These are phyloP conservation scores for Silurus glanis DNA, from an alignment of 2,113 vertebrate species.

Conservation along the genomic window DNA sequence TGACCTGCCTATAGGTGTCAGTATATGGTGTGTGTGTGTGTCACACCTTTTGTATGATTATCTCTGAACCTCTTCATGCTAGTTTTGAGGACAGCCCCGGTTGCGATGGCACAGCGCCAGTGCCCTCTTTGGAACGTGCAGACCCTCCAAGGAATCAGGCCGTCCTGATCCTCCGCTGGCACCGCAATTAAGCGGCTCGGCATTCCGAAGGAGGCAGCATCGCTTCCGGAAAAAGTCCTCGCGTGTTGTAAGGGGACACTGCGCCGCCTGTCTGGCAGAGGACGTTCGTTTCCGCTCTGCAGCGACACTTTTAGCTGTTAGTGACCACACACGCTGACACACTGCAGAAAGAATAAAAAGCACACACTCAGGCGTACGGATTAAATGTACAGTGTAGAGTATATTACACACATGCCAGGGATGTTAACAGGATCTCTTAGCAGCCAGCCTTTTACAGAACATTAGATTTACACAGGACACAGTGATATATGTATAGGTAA, in stretches of 20 bases:
- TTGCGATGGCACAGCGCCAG: background rate
- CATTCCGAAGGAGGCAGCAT: conserved; percentile 44
- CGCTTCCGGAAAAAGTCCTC: conserved; percentile 37
- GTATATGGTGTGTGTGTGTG: background rate
- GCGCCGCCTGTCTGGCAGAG: conserved; percentile 25
- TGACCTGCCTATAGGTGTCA: background rate
- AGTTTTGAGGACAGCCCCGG: background rate
- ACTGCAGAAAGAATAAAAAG: background rate
- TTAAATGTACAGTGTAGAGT: background rate
- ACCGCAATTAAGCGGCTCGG: conserved; percentile 24
- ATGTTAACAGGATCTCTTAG: background rate
- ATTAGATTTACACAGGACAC: background rate
- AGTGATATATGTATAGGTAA: background rate
- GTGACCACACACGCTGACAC: background rate
- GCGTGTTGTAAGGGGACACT: conserved; percentile 44
- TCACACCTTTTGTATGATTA: background rate
- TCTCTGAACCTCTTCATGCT: background rate
- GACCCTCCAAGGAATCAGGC: conserved; percentile 24
- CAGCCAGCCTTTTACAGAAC: background rate
- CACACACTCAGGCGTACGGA: background rate
- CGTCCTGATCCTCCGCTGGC: conserved; percentile 31
- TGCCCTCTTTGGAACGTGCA: conserved; percentile 19
- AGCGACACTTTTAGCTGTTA: conserved; percentile 19
- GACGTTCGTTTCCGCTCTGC: conserved; percentile 36
- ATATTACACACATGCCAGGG: background rate